Evolutionary conservation across 2,888 invertebrate genomes (phyloP).

Genomic region (Cephus runcator): DNA sequence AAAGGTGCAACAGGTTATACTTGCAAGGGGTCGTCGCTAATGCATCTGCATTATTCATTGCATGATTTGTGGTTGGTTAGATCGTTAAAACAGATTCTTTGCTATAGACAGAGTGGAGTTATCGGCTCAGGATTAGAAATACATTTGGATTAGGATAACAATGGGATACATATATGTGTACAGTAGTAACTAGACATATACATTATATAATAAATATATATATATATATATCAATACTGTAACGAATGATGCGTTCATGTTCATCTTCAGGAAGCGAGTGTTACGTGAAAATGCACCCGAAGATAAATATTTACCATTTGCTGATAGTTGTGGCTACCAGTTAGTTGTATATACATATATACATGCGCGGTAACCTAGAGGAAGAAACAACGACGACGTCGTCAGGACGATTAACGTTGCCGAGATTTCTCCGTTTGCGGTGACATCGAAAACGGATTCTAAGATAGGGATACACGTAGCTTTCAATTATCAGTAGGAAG

Average conservation of each 20-base stretch:
- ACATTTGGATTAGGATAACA: neutral
- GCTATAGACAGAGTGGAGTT: neutral
- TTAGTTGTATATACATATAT: neutral
- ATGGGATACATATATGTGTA: neutral
- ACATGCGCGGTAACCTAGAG: neutral
- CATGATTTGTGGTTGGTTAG: neutral
- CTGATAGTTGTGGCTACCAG: neutral
- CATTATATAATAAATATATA: too few species aligned
- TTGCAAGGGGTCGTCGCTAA: conserved; percentile 13
- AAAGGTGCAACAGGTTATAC: conserved; percentile 56
- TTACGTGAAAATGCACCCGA: neutral
- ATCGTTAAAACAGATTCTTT: neutral
- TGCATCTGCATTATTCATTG: neutral
- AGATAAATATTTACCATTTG: neutral
- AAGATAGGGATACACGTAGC: neutral
- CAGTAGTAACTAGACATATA: neutral
- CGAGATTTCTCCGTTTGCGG: neutral
- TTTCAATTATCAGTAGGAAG: neutral
- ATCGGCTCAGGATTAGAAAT: neutral
- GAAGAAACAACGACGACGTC: neutral
- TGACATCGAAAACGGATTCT: neutral
- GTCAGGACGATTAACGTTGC: neutral
- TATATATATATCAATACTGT: too few species aligned
- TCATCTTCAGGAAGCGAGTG: neutral
- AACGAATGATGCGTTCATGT: neutral